These are phyloP conservation scores for Umimayanthus chanpuru DNA, from an alignment of 92 coral and sea anemone species.

Conservation along the genomic window DNA sequence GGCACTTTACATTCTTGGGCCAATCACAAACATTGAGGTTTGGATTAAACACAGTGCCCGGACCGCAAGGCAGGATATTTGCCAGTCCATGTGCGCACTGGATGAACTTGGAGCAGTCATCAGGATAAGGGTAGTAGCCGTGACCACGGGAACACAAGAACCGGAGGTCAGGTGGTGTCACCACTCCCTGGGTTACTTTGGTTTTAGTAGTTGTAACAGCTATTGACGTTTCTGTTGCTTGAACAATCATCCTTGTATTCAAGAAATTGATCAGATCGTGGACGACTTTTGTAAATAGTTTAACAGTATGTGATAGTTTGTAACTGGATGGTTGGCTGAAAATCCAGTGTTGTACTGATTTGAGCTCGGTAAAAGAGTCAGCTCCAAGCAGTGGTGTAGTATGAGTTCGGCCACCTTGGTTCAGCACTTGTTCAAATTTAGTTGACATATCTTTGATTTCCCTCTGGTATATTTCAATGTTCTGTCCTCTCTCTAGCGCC, in stretches of 20 bases:
- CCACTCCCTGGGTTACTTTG: background rate
- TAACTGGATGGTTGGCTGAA: background rate
- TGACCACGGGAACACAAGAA: background rate
- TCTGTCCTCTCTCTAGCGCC: background rate
- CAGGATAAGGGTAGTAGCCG: background rate
- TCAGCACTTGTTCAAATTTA: background rate
- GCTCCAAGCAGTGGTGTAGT: background rate
- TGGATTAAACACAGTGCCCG: conserved; percentile 8
- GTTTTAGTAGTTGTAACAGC: background rate
- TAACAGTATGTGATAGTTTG: background rate
- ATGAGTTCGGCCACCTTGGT: background rate
- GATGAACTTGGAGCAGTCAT: background rate
- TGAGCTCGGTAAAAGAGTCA: background rate
- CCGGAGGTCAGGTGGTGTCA: background rate
- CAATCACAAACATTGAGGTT: background rate
- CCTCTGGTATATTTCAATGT: background rate
- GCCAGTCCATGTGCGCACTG: background rate
- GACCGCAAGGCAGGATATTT: conserved; percentile 1
- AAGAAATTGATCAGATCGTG: background rate
- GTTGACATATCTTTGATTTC: background rate
- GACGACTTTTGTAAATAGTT: background rate
- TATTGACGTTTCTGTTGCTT: background rate
- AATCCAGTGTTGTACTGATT: background rate
- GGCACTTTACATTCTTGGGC: background rate
- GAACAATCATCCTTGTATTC: background rate